Percentiles rank a stretch among this genome's conserved stretches.
phyloP scores from a whole-genome alignment of 2,113 vertebrate genomes.

The Trochalopteron elliotii region DNA sequence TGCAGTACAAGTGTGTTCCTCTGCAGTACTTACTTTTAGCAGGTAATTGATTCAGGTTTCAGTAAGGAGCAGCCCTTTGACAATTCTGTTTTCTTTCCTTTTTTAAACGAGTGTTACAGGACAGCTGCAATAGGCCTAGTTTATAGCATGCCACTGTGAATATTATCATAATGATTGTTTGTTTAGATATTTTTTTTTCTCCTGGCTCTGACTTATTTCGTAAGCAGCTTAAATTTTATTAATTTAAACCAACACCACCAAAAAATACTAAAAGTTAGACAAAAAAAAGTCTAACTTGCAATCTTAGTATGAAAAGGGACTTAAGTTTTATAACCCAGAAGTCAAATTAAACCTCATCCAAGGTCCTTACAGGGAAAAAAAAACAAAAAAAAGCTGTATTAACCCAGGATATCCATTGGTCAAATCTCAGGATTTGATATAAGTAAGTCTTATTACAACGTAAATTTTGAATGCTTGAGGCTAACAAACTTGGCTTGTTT shows the following conservation, averaged over 20 bases:
- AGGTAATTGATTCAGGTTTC: background rate
- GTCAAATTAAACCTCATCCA: background rate
- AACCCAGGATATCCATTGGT: background rate
- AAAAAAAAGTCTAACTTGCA: background rate
- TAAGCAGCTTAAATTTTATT: background rate
- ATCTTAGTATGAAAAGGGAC: background rate
- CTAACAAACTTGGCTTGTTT: background rate
- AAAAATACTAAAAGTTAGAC: background rate
- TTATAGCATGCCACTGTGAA: background rate
- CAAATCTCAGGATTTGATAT: background rate
- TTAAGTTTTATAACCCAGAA: background rate
- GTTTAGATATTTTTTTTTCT: background rate
- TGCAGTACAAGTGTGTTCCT: background rate
- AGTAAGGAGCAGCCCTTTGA: background rate
- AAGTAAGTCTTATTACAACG: background rate
- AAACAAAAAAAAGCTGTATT: background rate
- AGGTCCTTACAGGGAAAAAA: background rate
- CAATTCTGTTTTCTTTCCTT: background rate
- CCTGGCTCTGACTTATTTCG: background rate
- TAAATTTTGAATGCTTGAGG: background rate
- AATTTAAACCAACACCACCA: background rate
- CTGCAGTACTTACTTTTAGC: background rate
- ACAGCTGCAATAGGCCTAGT: background rate
- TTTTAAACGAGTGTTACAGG: background rate
- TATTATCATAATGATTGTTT: background rate